Evolutionary conservation across 2,888 invertebrate species (phyloP).

Genomic region (Laspeyria flexula): DNA sequence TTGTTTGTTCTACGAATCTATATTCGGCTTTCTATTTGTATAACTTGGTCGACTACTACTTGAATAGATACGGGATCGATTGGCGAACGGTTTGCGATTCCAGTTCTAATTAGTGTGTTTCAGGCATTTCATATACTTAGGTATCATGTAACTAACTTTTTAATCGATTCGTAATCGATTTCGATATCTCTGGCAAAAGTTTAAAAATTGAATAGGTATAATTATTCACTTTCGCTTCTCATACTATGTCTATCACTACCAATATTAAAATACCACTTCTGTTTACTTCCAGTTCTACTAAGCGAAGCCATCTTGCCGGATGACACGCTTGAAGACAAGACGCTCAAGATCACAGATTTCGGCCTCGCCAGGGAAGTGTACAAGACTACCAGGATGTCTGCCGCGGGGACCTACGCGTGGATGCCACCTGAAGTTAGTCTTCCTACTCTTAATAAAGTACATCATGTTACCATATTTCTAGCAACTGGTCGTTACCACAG

Average conservation of each 20-base stretch:
- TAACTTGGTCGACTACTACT: constrained; percentile 44
- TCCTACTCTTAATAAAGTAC: too few relatives aligned
- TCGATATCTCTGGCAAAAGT: too few relatives aligned
- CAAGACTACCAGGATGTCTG: constrained; percentile 98
- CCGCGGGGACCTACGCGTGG: constrained; percentile 99
- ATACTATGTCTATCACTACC: too few relatives aligned
- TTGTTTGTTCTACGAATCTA: constrained; percentile 32
- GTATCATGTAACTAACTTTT: too few relatives aligned
- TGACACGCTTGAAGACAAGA: constrained; percentile 95
- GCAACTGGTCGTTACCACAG: too few relatives aligned
- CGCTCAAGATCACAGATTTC: constrained; percentile 98
- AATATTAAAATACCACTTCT: neutral
- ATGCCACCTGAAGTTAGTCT: constrained; percentile 98
- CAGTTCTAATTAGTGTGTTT: neutral
- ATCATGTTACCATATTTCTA: too few relatives aligned
- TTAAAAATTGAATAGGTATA: too few relatives aligned
- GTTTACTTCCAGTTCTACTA: constrained; percentile 89
- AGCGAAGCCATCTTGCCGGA: constrained; percentile 92
- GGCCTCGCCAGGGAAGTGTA: constrained; percentile 98
- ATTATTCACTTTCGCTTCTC: too few relatives aligned
- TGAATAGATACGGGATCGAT: constrained; percentile 49
- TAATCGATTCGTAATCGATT: too few relatives aligned
- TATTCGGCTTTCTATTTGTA: constrained; percentile 47
- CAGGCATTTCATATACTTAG: too few relatives aligned
- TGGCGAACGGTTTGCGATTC: constrained; percentile 27